Conservation (phyloP, 2,888 invertebrate genomes). For the Electrophaes corylata region DNA sequence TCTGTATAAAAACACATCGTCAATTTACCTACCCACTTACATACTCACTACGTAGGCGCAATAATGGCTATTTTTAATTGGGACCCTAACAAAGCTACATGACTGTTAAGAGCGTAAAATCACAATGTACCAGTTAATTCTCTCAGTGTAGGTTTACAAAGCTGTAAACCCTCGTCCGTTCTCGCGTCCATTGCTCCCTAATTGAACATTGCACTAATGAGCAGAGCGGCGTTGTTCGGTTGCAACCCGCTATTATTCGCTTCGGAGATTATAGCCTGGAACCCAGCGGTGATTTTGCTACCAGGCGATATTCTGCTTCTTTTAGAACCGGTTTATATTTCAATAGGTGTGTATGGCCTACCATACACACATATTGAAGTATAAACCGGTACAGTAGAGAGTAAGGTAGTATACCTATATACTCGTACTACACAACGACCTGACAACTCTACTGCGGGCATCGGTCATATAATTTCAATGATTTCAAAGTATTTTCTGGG, state of each 20-base stretch:
- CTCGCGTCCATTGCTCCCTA: conserved; percentile 68
- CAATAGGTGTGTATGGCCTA: no score
- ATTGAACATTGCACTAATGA: conserved; percentile 83
- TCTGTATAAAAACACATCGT: no score
- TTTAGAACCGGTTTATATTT: no score
- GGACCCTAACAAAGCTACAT: conserved; percentile 4
- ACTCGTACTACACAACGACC: no score
- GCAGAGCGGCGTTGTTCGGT: conserved; percentile 76
- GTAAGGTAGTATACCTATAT: no score
- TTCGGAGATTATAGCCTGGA: conserved; percentile 59
- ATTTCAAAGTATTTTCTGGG: no score
- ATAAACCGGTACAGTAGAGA: no score
- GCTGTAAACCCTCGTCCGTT: conserved; percentile 46
- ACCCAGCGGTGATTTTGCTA: conserved; percentile 36
- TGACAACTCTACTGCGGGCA: no score
- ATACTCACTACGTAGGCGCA: not conserved
- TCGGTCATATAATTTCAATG: no score
- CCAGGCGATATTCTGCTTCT: no score
- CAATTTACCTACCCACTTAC: no score
- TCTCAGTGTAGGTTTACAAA: conserved; percentile 43
- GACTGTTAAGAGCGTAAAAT: conserved; percentile 38
- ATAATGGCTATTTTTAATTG: conserved; percentile 14
- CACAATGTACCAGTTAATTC: conserved; percentile 48
- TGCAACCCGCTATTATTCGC: conserved; percentile 78
- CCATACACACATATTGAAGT: no score